Evolutionary conservation across 2,113 vertebrate species (phyloP).

Genomic region (Gymnobelideus leadbeateri): DNA sequence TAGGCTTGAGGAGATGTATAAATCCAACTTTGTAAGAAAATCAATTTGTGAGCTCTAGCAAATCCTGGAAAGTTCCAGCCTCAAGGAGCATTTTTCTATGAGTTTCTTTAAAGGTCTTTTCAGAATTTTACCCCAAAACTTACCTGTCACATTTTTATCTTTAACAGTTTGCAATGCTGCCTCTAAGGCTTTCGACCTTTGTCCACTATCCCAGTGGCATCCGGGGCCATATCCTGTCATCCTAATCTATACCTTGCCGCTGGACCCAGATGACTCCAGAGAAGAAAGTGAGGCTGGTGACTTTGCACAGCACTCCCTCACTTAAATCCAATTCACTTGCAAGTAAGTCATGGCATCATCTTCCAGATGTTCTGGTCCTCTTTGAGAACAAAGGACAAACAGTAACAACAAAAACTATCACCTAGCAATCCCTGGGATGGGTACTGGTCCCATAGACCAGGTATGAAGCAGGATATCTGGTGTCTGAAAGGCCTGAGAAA

Average conservation of each 20-base stretch:
- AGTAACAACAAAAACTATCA: background rate
- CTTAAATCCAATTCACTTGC: too few relatives aligned
- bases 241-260: too few relatives aligned
- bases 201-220: background rate
- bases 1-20: too few relatives aligned
- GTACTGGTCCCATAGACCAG: background rate
- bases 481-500: background rate
- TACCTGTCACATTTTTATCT: background rate
- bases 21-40: constrained; percentile 25
- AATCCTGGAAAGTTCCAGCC: background rate
- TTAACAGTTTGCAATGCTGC: background rate
- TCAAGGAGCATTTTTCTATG: constrained; percentile 19
- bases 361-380: too few relatives aligned
- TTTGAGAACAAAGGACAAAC: too few relatives aligned
- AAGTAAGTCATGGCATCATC: too few relatives aligned
- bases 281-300: too few relatives aligned
- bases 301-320: too few relatives aligned
- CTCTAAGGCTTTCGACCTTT: constrained; percentile 1
- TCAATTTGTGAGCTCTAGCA: background rate
- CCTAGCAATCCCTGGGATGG: background rate
- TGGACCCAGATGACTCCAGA: too few relatives aligned
- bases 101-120: background rate
- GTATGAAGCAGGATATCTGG: background rate
- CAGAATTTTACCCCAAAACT: background rate
- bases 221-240: too few relatives aligned